Conservation (phyloP, 2,797 vertebrate species). For the Calcarius lapponicus region DNA sequence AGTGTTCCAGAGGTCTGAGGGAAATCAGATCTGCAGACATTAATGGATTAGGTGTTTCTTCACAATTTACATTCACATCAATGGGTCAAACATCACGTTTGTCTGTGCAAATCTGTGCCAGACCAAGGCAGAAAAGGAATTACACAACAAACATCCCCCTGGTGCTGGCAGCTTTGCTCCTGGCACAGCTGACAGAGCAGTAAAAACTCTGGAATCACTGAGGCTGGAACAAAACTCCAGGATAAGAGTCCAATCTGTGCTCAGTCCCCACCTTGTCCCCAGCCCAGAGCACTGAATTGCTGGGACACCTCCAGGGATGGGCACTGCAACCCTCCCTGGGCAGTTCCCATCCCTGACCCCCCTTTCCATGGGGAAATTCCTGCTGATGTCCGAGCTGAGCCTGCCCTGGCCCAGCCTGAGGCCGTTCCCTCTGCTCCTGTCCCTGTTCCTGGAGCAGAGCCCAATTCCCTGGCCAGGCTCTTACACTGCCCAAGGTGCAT, state of each 20-base stretch:
- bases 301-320: not conserved
- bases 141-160: not conserved
- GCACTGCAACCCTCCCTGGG: not conserved
- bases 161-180: not conserved
- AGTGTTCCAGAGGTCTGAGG: not conserved
- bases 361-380: not conserved
- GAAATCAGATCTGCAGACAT: conserved; percentile 37
- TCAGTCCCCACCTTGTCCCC: fast-evolving
- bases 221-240: not conserved
- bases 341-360: fast-evolving
- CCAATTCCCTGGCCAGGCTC: not conserved
- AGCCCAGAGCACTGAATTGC: fast-evolving
- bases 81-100: not conserved
- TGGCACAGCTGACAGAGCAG: not conserved
- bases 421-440: too few relatives aligned
- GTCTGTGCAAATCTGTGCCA: not conserved
- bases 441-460: too few relatives aligned
- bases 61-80: conserved; percentile 5
- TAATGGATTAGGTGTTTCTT: conserved; percentile 1
- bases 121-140: not conserved
- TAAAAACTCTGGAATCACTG: not conserved
- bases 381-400: not conserved
- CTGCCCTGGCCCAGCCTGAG: too few relatives aligned
- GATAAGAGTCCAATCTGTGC: not conserved
- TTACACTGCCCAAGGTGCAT: not conserved